Base-by-base conservation (phyloP, 2,888 invertebrate species). In the Chrysolina americana region DNA sequence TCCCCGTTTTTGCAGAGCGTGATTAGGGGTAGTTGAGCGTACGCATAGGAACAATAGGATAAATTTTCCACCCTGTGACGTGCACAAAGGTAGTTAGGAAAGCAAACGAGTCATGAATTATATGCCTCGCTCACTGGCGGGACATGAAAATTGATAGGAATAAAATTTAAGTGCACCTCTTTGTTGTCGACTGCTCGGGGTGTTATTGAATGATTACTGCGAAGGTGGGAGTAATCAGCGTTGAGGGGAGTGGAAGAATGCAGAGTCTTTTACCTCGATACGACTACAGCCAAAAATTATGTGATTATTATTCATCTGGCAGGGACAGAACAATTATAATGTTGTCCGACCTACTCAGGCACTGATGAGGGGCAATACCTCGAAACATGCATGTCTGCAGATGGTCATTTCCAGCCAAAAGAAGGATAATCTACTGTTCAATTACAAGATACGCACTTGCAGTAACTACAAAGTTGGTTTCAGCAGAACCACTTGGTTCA, bases 21-120 rank as follows among this genome's bases (percentile, higher is more conserved):
- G 59, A 59, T 59, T 59, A 59, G 28, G 28, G 59, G 28, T 36
- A 59, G 59, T 59, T 59, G 59, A 59, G 59, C 59, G 28, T 59
- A 28, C 28, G 17, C 23, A 59, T 36, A 36, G 59, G n/a, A 59
- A 59, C 59, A 59, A 10, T n/a, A 36, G 59, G 59, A 59, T 59
- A 59, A 28, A 59, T 59, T 59, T 59, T 59, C 59, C 59, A n/a
- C 59, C 23, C 36, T n/a, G 9, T 36, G 59, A 59, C 36, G 59
- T 59, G 59, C 59, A 59, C 59, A 59, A 59, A 59, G 17, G 59
- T 59, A 36, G 59, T 36, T 59, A 36, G 28, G 59, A 36, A 36
- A 28, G 8, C 36, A 59, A 36, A 59, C 59, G 59, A n/a, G 59
- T 59, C 59, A 23, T 59, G 36, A 59, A 59, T 59, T 59, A 59